Base-by-base conservation (phyloP, 2,888 invertebrate species). In the Mimumesa dahlbomi region DNA sequence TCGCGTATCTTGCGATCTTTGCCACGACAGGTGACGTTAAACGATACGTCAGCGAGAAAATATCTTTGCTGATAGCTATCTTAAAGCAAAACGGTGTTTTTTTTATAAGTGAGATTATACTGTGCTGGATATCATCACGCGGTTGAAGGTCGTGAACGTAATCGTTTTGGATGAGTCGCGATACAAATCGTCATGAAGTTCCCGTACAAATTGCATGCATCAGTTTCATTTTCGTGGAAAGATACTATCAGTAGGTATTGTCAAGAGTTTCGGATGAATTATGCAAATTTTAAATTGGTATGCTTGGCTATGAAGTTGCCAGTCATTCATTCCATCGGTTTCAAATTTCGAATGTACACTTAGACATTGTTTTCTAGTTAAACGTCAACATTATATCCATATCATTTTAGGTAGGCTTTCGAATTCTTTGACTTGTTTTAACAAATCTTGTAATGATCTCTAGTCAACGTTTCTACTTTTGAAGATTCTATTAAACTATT, bases 141-240 rank as follows among this genome's bases (percentile, higher is more conserved):
- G 22, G 31, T 52, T 43, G 36, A 57, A 36, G 14, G 50, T 25
- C 57, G 29, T 42, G 29, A 34, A 42, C 48, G 71, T 66, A 62
- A 71, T 66, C 40, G 57, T n/a, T 42, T 14, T 22, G 42, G 42
- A 25, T 59, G 18, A 53, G 54, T 50, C 58, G 58, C 34, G 57
- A 48, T 58, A 49, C 34, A 45, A 58, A 58, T 64, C 49, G 25
- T 34, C 42, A 42, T 21, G n/a, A 49, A 57, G 5, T 21, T 66
- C 50, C 31, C 50, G 16, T 21, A 52, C 45, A 50, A 65, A 52
- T 65, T 48, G 31, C 43, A 52, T 19, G 19, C 52, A 71, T 65
- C 36, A 53, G 38, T 52, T 19, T 21, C 38, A 53, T 48, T 46
- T 48, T 42, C 4, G 42, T 14, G 29, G 13, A 19, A 18, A 40